phyloP scores from a whole-genome alignment of 35 echinoderm and acorn worm genomes.

The Nesometra sesokonis region DNA sequence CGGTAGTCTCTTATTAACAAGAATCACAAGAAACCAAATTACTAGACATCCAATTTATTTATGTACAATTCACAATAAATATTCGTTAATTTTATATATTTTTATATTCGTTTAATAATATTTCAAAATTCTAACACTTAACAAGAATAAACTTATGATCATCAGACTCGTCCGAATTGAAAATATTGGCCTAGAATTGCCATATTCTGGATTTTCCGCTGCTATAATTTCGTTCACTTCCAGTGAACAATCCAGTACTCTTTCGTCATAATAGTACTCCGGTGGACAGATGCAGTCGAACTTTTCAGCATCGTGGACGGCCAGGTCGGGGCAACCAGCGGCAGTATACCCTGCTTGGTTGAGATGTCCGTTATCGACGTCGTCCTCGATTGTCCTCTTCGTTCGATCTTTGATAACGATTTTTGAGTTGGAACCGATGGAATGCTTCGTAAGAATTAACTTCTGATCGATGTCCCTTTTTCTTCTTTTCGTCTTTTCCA shows the following conservation, averaged over 20 bases:
- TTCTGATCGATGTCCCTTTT: background rate
- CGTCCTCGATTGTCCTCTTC: conserved; percentile 37
- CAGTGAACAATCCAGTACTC: background rate
- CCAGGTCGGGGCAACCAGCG: conserved; percentile 44
- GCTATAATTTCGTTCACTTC: background rate
- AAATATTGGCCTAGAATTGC: background rate
- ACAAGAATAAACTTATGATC: background rate
- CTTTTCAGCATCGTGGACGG: conserved; percentile 12
- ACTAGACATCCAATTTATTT: too few species aligned
- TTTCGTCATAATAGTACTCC: conserved; percentile 18
- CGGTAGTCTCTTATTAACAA: too few species aligned
- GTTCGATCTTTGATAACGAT: background rate
- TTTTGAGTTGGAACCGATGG: background rate
- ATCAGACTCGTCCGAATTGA: background rate
- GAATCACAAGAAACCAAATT: too few species aligned
- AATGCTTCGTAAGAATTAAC: background rate
- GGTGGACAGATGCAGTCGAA: conserved; percentile 55
- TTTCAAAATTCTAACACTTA: background rate
- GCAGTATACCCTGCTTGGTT: conserved; percentile 15
- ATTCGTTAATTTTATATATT: too few species aligned
- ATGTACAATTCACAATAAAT: too few species aligned
- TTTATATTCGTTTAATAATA: background rate
- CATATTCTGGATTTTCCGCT: background rate
- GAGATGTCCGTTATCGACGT: conserved; percentile 16
- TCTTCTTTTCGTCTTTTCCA: conserved; percentile 13